Evolutionary conservation across 1,140 invertebrate genomes (phyloP).

Genomic region (Drosophila mauritiana): DNA sequence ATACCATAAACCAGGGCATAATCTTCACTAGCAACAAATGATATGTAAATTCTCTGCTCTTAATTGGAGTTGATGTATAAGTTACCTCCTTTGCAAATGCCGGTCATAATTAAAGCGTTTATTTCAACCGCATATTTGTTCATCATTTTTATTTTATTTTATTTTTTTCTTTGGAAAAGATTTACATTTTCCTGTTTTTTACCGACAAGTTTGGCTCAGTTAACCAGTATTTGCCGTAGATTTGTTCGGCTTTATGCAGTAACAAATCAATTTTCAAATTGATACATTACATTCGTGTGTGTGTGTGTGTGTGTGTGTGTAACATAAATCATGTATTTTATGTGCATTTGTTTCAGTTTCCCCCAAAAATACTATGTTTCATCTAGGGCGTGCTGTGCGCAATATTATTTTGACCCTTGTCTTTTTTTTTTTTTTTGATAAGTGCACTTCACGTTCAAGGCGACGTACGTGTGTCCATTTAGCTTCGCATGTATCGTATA

Average conservation of each 20-base stretch:
- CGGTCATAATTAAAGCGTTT: slow-evolving; percentile 34
- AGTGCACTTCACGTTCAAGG: slow-evolving; percentile 50
- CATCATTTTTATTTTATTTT: neutral
- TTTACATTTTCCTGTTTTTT: neutral
- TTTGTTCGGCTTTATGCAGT: slow-evolving; percentile 29
- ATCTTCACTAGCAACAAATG: neutral
- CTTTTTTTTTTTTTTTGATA: slow-evolving; percentile 38
- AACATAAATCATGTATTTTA: slow-evolving; percentile 18
- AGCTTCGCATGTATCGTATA: slow-evolving; percentile 3
- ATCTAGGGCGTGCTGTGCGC: slow-evolving; percentile 7
- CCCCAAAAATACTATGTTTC: neutral
- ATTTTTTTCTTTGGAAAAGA: no score
- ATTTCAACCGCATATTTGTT: neutral
- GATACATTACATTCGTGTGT: neutral
- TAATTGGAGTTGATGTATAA: slow-evolving; percentile 4
- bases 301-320: neutral
- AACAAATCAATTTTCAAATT: slow-evolving; percentile 33
- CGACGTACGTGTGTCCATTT: slow-evolving; percentile 58
- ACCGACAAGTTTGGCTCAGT: slow-evolving; percentile 23
- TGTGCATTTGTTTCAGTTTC: slow-evolving; percentile 10
- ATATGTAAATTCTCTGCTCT: neutral
- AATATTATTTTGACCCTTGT: slow-evolving; percentile 29
- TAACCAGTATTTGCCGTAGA: slow-evolving; percentile 19
- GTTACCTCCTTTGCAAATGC: slow-evolving; percentile 3
- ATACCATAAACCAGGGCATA: no score